Percentiles rank a stretch among this genome's conserved stretches.
Conservation (phyloP, 2,113 vertebrate genomes). For the Hiodon tergisus region DNA sequence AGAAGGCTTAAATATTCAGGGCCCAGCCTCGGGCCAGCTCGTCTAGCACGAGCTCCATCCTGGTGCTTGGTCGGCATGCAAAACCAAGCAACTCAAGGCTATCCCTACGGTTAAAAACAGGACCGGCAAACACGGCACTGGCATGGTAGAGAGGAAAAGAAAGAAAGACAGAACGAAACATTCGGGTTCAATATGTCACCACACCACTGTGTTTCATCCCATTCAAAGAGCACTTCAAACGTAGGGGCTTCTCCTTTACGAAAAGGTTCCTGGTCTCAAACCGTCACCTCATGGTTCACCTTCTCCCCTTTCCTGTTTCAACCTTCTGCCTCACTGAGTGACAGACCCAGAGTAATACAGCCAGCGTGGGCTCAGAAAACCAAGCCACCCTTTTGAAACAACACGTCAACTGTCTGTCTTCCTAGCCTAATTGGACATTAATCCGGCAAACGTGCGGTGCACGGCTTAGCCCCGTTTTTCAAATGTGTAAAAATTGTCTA, state of each 20-base stretch:
- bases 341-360: background rate
- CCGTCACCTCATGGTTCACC: slow-evolving; percentile 35
- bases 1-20: too few species aligned
- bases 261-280: slow-evolving; percentile 18
- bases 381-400: slow-evolving; percentile 3
- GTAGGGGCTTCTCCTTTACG: background rate
- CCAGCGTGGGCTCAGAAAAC: background rate
- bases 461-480: background rate
- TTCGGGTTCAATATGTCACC: too few species aligned
- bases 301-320: background rate
- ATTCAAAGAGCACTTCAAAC: slow-evolving; percentile 9
- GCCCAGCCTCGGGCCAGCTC: too few species aligned
- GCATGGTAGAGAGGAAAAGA: background rate
- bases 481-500: slow-evolving; percentile 29
- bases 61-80: background rate
- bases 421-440: background rate
- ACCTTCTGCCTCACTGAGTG: background rate
- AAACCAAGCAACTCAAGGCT: too few species aligned
- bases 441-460: background rate
- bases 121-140: too few species aligned
- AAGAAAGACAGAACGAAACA: background rate
- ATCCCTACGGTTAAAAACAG: too few species aligned
- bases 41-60: slow-evolving; percentile 2
- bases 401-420: background rate
- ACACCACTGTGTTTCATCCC: background rate